Percentiles rank a stretch among this genome's conserved stretches.
Evolutionary conservation across 2,888 invertebrate genomes (phyloP).

Genomic region (Sylvicola cinctus): DNA sequence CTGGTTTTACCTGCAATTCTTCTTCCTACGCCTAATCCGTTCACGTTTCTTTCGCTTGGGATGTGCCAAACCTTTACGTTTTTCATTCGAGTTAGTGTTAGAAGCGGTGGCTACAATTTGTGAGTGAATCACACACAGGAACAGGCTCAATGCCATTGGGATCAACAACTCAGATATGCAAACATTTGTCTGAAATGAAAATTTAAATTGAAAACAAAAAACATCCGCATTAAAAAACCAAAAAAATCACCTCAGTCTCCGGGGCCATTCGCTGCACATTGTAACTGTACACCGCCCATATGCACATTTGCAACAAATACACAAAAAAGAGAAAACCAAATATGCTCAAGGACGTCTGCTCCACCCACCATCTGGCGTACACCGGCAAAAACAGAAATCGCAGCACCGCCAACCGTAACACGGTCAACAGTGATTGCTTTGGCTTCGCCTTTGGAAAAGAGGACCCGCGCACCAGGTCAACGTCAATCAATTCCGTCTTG

Average conservation of each 20-base stretch:
- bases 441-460: constrained; percentile 93
- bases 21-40: constrained; percentile 18
- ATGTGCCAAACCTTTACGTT: constrained; percentile 18
- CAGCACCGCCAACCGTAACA: constrained; percentile 62
- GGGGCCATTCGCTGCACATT: constrained; percentile 15
- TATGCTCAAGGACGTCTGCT: constrained; percentile 62
- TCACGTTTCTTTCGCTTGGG: constrained; percentile 14
- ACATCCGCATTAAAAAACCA: too few relatives aligned
- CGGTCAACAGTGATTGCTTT: constrained; percentile 71
- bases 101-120: constrained; percentile 53
- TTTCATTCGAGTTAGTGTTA: constrained; percentile 13
- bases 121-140: constrained; percentile 56
- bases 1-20: constrained; percentile 22
- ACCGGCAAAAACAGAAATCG: constrained; percentile 68
- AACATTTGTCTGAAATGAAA: constrained; percentile 27
- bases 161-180: constrained; percentile 47
- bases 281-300: constrained; percentile 24
- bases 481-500: constrained; percentile 85
- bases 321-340: constrained; percentile 54
- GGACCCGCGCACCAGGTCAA: constrained; percentile 88
- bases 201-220: too few relatives aligned
- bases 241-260: constrained; percentile 9
- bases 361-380: constrained; percentile 75
- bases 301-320: constrained; percentile 47
- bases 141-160: constrained; percentile 50